Base-by-base conservation (phyloP, 2,113 vertebrate species). In the Otolemur garnettii region DNA sequence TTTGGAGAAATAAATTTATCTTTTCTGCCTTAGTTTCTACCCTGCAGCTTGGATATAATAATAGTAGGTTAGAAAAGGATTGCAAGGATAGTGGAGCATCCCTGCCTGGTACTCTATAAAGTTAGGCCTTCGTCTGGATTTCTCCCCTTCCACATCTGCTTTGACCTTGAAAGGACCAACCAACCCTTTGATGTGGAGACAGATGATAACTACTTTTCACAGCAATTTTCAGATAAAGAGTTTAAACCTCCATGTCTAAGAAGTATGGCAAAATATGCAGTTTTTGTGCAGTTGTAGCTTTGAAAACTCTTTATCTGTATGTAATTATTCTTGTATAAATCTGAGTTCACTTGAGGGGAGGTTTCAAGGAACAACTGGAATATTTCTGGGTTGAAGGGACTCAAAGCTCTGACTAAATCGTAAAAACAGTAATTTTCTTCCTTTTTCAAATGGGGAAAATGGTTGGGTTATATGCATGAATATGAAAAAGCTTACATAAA, bases 341-440 rank as follows among this genome's bases (percentile, higher is more conserved):
- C 18, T 80, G 55, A 66, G 55, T 80, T 84, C 42, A n/a, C 5
- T 33, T 50, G 64, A 85, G 68, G 66, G 30, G 69, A 91, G 45
- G 2, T 94, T 94, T 92, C 22, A 72, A 72, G 33, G 28, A 86
- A 53, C 59, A 87, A 79, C 7, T n/a, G 71, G 19, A 57, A 19
- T 81, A 87, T 95, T 90, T 92, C 74, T 71, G 60, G 22, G 53
- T 72, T 86, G 38, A 85, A 92, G 28, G 26, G 77, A 64, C 38
- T 90, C 30, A 86, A 93, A 90, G 5, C 35, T 96, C 84, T 78
- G 38, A 86, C 42, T 93, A 89, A 93, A 60, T 74, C n/a, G 24
- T 60, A 81, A 87, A 35, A 92, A 57, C 13, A 83, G 42, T 62
- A 59, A 64, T 80, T 78, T 80, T 90, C 38, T 90, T 80, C 15